Conservation (phyloP, 2,113 vertebrate genomes). For the Ia io region DNA sequence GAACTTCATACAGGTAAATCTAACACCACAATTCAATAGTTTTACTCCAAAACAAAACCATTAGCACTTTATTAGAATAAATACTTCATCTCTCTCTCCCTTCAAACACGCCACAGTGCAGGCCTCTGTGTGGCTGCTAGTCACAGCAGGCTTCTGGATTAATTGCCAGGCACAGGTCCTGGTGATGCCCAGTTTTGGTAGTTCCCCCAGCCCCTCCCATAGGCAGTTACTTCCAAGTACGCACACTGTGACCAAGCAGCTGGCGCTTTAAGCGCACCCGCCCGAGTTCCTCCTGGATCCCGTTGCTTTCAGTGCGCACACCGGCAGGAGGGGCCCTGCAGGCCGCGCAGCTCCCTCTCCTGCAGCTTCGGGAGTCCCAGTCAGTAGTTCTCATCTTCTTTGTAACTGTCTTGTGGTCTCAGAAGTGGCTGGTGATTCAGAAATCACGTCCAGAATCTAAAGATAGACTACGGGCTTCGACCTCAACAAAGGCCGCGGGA, state of each 20-base stretch:
- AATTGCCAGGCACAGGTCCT: conserved; percentile 90
- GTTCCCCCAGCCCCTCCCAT: conserved; percentile 93
- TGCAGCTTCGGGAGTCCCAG: conserved; percentile 47
- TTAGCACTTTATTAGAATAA: conserved; percentile 71
- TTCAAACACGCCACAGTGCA: conserved; percentile 80
- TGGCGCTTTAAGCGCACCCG: conserved; percentile 61
- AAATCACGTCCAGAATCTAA: conserved; percentile 71
- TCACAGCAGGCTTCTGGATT: conserved; percentile 84
- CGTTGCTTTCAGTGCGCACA: conserved; percentile 48
- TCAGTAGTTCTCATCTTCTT: conserved; percentile 66
- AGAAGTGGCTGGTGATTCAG: conserved; percentile 62
- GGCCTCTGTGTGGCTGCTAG: conserved; percentile 80
- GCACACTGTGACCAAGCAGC: conserved; percentile 90
- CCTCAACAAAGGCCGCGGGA: conserved; percentile 51
- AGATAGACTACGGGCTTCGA: conserved; percentile 59
- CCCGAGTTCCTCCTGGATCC: conserved; percentile 68
- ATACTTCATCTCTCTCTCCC: conserved; percentile 41
- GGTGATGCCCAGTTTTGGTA: conserved; percentile 95
- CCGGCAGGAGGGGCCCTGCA: conserved; percentile 53
- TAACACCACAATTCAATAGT: conserved; percentile 68
- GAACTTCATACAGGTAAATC: conserved; percentile 68
- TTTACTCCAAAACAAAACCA: conserved; percentile 58
- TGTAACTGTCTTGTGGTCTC: conserved; percentile 42
- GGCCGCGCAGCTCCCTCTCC: conserved; percentile 15
- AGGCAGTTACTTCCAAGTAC: conserved; percentile 87